Base-by-base conservation (phyloP, 2,797 vertebrate genomes). In the Hirundo rustica region DNA sequence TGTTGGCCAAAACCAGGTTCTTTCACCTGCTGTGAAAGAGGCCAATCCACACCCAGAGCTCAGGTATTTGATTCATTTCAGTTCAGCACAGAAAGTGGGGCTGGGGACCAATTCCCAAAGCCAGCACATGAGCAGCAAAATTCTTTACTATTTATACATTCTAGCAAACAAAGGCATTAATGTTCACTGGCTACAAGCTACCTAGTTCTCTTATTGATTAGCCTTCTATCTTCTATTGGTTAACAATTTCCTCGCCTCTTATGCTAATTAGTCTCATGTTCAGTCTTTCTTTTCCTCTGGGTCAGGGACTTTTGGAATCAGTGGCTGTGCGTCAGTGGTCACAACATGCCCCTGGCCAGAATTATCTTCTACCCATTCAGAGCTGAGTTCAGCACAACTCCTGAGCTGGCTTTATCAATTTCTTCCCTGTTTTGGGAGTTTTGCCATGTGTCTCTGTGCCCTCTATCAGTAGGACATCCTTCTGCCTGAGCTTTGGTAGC, bases 261-360 rank as follows among this genome's bases (percentile, higher is more conserved):
- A 66, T 0, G 1, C 30, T 66, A 40, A 72, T 29, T 54, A 72
- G 34, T 17, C 5, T 40, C 40, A 27, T 21, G 30, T 34, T 42
- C 73, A 84, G 30, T 32, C 13, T 26, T 57, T 40, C 44, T 45
- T 36, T 32, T 70, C 38, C 58, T 23, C 19, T 60, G n/a, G 15
- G n/a, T 42, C 30, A 22, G 30, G 36, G 7, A 29, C 5, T 50
- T 57, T 20, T 82, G 50, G 8, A 72, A 51, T 27, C 0, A 5
- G n/a, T 51, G 78, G 38, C 72, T 23, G 11, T 21, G 36, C 61
- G 32, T 32, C 29, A 68, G 54, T 0, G 2, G 25, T 13, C 9
- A 9, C 0, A 0, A 71, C 11, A 15, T 22, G n/a, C 21, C n/a
- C 29, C 44, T 89, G n/a, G 57, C 58, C 0, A 0, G 73, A 64